phyloP scores from a whole-genome alignment of 2,113 vertebrate genomes.

The Anarhynchus alexandrinus region DNA sequence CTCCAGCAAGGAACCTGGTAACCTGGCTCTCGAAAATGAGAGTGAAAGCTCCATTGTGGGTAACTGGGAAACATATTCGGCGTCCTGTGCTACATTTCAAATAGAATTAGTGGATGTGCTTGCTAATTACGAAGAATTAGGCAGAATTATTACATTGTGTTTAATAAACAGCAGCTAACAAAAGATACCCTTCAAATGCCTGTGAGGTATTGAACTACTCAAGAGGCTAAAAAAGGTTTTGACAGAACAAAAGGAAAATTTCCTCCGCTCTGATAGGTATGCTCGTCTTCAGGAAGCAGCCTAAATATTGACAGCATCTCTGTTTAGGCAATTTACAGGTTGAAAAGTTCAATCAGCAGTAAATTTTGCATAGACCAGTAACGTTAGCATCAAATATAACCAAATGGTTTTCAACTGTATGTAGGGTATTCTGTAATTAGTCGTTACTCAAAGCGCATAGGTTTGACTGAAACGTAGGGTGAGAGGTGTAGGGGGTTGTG shows the following conservation, averaged over 20 bases:
- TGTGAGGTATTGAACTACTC: background rate
- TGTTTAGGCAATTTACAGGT: too few relatives aligned
- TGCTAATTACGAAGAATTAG: background rate
- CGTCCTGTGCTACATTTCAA: background rate
- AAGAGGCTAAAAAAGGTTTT: background rate
- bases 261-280: background rate
- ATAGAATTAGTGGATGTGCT: background rate
- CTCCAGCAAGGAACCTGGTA: background rate
- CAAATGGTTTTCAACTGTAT: too few relatives aligned
- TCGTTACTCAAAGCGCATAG: too few relatives aligned
- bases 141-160: background rate
- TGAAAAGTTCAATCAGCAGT: too few relatives aligned
- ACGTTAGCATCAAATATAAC: too few relatives aligned
- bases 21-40: background rate
- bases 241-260: background rate
- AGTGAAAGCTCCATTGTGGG: background rate
- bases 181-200: background rate
- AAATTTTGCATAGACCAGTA: too few relatives aligned
- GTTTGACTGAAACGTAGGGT: background rate
- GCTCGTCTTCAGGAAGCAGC: background rate
- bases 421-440: too few relatives aligned
- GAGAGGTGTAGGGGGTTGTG: background rate
- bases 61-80: background rate
- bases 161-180: background rate
- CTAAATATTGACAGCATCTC: background rate